phyloP scores from a whole-genome alignment of 2,797 vertebrate genomes.

The Pterois miles region DNA sequence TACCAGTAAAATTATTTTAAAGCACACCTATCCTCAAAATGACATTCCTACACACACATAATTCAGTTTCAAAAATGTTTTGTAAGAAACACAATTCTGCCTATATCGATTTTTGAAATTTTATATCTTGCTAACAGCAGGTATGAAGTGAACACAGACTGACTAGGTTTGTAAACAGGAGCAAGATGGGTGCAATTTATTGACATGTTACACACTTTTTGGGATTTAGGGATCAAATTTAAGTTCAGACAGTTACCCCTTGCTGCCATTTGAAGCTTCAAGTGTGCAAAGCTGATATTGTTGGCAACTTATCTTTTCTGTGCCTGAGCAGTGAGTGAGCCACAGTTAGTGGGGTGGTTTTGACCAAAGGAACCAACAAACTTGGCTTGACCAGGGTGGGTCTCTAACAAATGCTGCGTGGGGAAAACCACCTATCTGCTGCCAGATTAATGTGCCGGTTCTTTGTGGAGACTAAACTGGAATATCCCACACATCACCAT shows the following conservation, averaged over 20 bases:
- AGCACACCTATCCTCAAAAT: too few relatives aligned
- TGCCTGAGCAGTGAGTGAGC: conserved; percentile 21
- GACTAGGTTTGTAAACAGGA: conserved; percentile 13
- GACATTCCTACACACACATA: too few relatives aligned
- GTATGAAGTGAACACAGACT: conserved; percentile 4
- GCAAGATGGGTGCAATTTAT: conserved; percentile 28
- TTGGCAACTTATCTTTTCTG: conserved; percentile 31
- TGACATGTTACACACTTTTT: conserved; percentile 32
- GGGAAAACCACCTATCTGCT: conserved; percentile 53
- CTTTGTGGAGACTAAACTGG: conserved; percentile 45
- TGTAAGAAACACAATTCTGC: background rate
- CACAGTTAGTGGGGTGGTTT: conserved; percentile 43
- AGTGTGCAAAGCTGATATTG: conserved; percentile 36
- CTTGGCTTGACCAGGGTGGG: conserved; percentile 50
- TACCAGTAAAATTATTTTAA: background rate
- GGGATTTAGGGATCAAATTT: conserved; percentile 19
- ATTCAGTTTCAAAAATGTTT: background rate
- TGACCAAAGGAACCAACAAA: conserved; percentile 49
- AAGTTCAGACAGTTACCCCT: conserved; percentile 29
- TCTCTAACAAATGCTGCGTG: conserved; percentile 47
- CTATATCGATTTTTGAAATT: background rate
- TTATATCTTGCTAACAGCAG: background rate
- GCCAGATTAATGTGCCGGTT: conserved; percentile 56
- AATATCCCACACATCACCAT: conserved; percentile 50
- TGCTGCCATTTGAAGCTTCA: conserved; percentile 1